Evolutionary conservation across 2,113 vertebrate genomes (phyloP).

Genomic region (Monarcha castaneiventris): DNA sequence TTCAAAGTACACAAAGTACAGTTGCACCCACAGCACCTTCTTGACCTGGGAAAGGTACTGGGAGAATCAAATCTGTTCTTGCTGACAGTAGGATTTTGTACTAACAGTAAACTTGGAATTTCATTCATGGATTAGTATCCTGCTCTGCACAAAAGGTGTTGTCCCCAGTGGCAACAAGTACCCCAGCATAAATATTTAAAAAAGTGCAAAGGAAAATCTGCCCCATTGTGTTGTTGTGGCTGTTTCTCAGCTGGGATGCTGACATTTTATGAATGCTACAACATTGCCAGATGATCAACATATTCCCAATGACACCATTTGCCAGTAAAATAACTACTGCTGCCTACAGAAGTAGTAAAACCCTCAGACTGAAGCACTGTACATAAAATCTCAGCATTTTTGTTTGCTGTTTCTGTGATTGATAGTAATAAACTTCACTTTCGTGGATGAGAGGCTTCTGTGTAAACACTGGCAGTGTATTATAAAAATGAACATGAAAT

Average conservation of each 20-base stretch:
- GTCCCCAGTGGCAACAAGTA: neutral
- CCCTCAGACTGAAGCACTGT: constrained; percentile 36
- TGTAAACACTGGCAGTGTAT: constrained; percentile 46
- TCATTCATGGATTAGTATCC: neutral
- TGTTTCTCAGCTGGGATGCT: constrained; percentile 36
- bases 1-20: neutral
- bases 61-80: neutral
- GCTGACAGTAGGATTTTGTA: neutral
- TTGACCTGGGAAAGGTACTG: neutral
- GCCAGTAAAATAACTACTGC: constrained; percentile 43
- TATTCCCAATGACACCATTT: constrained; percentile 45
- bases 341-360: constrained; percentile 41
- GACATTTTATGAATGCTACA: constrained; percentile 45
- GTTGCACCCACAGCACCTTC: neutral
- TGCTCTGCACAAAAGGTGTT: neutral
- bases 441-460: constrained; percentile 31
- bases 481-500: constrained; percentile 40
- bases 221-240: neutral
- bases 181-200: neutral
- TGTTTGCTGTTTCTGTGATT: constrained; percentile 45
- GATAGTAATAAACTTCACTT: constrained; percentile 46
- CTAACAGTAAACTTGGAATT: neutral
- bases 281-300: constrained; percentile 34
- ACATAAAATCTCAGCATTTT: constrained; percentile 54
- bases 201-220: neutral